A percentile compares a stretch with the other conserved stretches of the same genome.
Conservation (phyloP, 2,113 vertebrate genomes). For the Arenaria interpres region DNA sequence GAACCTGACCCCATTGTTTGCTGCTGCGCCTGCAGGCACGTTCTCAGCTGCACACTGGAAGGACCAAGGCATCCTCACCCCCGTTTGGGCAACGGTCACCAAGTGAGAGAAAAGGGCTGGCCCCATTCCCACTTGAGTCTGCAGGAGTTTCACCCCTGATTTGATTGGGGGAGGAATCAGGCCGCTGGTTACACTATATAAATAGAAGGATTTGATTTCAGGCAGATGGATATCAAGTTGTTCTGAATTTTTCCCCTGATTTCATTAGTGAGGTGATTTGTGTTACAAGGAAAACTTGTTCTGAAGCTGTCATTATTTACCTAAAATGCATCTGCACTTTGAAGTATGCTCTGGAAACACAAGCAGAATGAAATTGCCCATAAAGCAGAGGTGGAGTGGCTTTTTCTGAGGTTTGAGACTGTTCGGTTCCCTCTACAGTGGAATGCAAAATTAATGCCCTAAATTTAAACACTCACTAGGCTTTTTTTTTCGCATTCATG, state of each 20-base stretch:
- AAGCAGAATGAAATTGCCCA: conserved; percentile 51
- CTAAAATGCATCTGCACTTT: conserved; percentile 44
- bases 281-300: conserved; percentile 41
- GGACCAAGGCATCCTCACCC: not conserved
- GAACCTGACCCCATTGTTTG: conserved; percentile 12
- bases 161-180: not conserved
- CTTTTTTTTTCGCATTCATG: not conserved
- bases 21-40: not conserved
- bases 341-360: conserved; percentile 40
- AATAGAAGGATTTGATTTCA: conserved; percentile 31
- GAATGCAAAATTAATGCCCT: conserved; percentile 48
- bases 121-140: not conserved
- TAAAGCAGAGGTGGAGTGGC: conserved; percentile 28
- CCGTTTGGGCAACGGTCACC: not conserved
- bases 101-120: not conserved
- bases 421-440: not conserved
- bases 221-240: conserved; percentile 11
- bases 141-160: not conserved
- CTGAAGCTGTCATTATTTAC: conserved; percentile 40
- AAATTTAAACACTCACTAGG: conserved; percentile 27
- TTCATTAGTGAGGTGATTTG: conserved; percentile 39
- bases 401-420: conserved; percentile 16
- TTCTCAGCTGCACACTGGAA: not conserved
- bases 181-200: not conserved
- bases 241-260: conserved; percentile 17